Evolutionary conservation across 1,140 invertebrate genomes (phyloP), one percentile per base, ranked within the genome.

Genomic region (Fopius arisanus): DNA sequence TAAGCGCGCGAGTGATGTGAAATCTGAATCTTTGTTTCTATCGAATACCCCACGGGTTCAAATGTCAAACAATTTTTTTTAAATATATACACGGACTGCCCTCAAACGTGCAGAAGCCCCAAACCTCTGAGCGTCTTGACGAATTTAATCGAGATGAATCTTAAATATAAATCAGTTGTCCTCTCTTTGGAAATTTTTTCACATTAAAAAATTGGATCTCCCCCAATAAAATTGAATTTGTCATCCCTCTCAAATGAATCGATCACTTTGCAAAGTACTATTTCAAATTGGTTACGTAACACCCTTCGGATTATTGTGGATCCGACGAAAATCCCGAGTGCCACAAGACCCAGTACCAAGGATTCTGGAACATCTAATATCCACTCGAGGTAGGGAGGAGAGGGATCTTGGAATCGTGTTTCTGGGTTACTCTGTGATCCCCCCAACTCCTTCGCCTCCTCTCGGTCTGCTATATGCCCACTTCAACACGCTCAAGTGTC

Each of bases 291-390:
- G 23, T 59, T 28, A 59, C 54, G 41, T 43, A 33, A 40, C 14
- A 72, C 14, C 31, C 69, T 7, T 43, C 16, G n/a, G 63, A 63
- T 19, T 41, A 66, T 72, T 26, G n/a, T 23, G 66, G 12, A 37
- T 65, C 26, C 26, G 26, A n/a, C 28, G 29, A 28, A 48, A 43
- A 41, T 40, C 40, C 23, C 28, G 70, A 66, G 31, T 16, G 33
- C 31, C 33, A 5, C 29, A 72, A 41, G 10, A 10, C 19, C n/a
- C 37, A 63, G 48, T 71, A 28, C 70, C 54, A 6, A 41, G n/a
- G 70, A 72, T 72, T 72, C 70, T 72, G 62, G 70, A 48, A 19
- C 70, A 31, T 72, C 70, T 72, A 65, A 72, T 72, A 72, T 72
- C 62, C 7, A 65, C 59, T 65, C 62, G 16, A 72, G 62, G n/a